A percentile compares a stretch with the other conserved stretches of the same genome.
These are phyloP conservation scores for Brachionus paranguensis DNA, from an alignment of 1,140 invertebrate species.

Conservation along the genomic window DNA sequence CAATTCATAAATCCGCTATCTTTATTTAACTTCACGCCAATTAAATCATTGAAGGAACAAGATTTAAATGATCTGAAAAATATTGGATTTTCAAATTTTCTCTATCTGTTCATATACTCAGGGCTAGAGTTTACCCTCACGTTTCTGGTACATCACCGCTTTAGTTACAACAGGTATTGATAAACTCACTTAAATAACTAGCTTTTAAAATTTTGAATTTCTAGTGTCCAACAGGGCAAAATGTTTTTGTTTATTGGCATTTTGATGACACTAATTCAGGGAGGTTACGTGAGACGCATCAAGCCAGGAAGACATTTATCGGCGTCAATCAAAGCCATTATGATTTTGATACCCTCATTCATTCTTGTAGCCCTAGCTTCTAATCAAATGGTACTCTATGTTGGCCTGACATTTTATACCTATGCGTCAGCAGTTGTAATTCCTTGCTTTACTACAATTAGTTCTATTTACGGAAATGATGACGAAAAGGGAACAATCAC, in stretches of 20 bases:
- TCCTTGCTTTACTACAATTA: slow-evolving; percentile 24
- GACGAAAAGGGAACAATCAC: slow-evolving; percentile 84
- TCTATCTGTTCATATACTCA: slow-evolving; percentile 92
- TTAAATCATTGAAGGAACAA: slow-evolving; percentile 45
- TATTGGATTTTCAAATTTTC: slow-evolving; percentile 80
- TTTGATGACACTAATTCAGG: slow-evolving; percentile 87
- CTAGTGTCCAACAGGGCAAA: slow-evolving; percentile 88
- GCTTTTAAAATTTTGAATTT: slow-evolving; percentile 41
- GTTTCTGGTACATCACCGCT: slow-evolving; percentile 87
- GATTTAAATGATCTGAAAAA: slow-evolving; percentile 61
- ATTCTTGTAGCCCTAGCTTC: slow-evolving; percentile 72
- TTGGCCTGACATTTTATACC: slow-evolving; percentile 78
- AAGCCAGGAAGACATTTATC: slow-evolving; percentile 18
- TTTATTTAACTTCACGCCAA: slow-evolving; percentile 62
- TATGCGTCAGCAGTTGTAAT: slow-evolving; percentile 61
- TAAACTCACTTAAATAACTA: not conserved
- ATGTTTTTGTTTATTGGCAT: slow-evolving; percentile 92
- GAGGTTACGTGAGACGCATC: slow-evolving; percentile 73
- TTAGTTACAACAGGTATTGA: slow-evolving; percentile 68
- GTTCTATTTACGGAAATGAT: slow-evolving; percentile 45
- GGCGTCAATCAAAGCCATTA: slow-evolving; percentile 64
- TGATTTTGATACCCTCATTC: slow-evolving; percentile 79
- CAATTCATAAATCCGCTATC: slow-evolving; percentile 68
- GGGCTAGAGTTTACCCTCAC: slow-evolving; percentile 95
- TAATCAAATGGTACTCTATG: slow-evolving; percentile 62